These are phyloP conservation scores for Mellilla xanthometata DNA, from an alignment of 2,888 invertebrate species.

Conservation along the genomic window DNA sequence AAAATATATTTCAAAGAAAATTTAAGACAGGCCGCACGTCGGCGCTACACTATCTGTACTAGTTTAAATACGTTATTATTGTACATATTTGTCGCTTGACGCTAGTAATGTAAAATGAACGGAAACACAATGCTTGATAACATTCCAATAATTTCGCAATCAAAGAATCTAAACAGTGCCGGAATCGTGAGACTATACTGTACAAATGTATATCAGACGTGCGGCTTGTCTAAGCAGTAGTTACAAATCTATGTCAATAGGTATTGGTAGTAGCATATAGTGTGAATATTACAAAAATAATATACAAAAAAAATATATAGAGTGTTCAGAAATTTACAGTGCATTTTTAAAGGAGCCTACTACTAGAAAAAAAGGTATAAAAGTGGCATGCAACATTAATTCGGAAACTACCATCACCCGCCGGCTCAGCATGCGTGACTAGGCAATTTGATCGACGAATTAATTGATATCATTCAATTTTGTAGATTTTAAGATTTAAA, in stretches of 20 bases:
- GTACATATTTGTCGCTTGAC: no score
- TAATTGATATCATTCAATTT: no score
- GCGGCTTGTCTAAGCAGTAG: background rate
- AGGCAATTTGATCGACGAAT: background rate
- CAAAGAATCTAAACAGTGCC: no score
- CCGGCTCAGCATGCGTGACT: background rate
- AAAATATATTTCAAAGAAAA: background rate
- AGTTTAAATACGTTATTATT: no score
- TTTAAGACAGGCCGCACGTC: no score
- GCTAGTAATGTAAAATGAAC: no score
- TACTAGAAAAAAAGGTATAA: background rate
- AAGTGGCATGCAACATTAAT: background rate
- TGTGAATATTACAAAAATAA: background rate
- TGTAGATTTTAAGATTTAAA: no score
- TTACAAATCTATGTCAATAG: constrained; percentile 11
- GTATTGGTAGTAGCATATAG: constrained; percentile 5
- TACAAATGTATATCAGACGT: no score
- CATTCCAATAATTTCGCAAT: no score
- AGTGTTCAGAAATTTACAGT: constrained; percentile 1
- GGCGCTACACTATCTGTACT: no score
- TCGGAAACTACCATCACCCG: background rate
- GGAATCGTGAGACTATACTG: no score
- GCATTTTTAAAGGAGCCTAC: background rate
- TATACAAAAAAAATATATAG: background rate
- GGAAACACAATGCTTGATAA: no score